phyloP scores from a whole-genome alignment of 2,113 vertebrate species.

The Haemorhous mexicanus region DNA sequence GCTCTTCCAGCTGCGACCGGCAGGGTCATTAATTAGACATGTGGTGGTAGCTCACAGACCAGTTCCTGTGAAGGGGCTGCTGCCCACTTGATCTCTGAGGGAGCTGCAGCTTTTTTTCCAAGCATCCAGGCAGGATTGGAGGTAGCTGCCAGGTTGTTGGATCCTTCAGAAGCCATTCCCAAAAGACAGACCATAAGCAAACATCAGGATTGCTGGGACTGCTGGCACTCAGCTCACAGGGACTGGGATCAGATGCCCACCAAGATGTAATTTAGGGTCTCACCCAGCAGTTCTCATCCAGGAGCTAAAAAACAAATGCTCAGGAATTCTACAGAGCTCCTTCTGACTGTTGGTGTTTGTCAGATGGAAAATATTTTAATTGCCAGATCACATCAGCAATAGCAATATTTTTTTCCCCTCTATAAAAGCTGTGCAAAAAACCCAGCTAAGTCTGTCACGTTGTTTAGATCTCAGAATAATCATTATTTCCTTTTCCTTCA shows the following conservation, averaged over 20 bases:
- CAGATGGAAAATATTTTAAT: background rate
- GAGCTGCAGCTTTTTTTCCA: constrained; percentile 31
- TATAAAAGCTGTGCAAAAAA: background rate
- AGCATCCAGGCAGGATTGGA: constrained; percentile 19
- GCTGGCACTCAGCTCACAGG: background rate
- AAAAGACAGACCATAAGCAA: background rate
- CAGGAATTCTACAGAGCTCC: background rate
- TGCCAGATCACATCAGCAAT: background rate
- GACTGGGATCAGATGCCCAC: background rate
- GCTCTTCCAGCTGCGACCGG: constrained; percentile 83
- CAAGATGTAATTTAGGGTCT: background rate
- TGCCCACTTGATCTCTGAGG: constrained; percentile 73
- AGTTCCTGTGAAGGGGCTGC: constrained; percentile 70
- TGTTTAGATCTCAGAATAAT: background rate
- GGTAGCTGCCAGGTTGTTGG: background rate
- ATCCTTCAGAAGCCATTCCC: background rate
- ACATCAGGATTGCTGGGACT: background rate
- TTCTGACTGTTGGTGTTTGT: background rate
- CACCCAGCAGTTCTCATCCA: background rate
- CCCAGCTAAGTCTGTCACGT: background rate
- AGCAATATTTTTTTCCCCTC: background rate
- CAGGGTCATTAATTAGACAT: constrained; percentile 87
- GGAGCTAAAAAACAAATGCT: background rate
- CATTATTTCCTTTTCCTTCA: background rate
- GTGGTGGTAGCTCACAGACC: constrained; percentile 73